Base-by-base conservation (phyloP, 2,797 vertebrate species). In the Rhinichthys osculus region DNA sequence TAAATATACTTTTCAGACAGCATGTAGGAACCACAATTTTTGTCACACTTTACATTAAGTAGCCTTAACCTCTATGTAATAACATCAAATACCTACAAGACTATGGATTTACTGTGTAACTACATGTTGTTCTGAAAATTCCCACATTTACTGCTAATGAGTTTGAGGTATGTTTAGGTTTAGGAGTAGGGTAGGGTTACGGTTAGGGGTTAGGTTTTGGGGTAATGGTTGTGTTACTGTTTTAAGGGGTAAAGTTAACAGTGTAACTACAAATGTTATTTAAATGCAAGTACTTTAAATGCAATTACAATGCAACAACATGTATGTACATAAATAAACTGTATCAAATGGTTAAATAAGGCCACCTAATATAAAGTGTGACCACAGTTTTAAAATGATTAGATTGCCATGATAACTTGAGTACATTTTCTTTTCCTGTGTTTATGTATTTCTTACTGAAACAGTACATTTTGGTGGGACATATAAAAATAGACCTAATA, bases 1-100 rank as follows among this genome's bases (percentile, higher is more conserved):
- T 79, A 79, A 66, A 66, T 79, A 47, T 66, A 40, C 10, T 21
- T 57, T 54, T 70, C 16, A 78, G 72, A 83, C 30, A 50, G 10
- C 19, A 54, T 70, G 52, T 57, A 30, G 70, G 50, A 66, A 72
- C 59, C 11, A 21, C 33, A 21, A 35, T 35, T 30, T 79, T 38
- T 7, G 57, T 62, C 23, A 62, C 57, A 62, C 23, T 62, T 62
- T n/a, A 27, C 23, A 62, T 62, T 27, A n/a, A 59, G 23, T 59
- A n/a, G 57, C 57, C 10, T 11, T 59, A 23, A 59, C 57, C 23
- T n/a, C 23, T n/a, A 23, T 57, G 8, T 59, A n/a, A 23, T 59
- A 59, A 5, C 54, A 57, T 57, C 8, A 57, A 57, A 57, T 57
- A 57, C 54, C 1, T 23, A 57, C 21, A 23, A 57, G 54, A 23